Evolutionary conservation across 2,113 vertebrate genomes (phyloP).

Genomic region (Ctenodactylus gundi): DNA sequence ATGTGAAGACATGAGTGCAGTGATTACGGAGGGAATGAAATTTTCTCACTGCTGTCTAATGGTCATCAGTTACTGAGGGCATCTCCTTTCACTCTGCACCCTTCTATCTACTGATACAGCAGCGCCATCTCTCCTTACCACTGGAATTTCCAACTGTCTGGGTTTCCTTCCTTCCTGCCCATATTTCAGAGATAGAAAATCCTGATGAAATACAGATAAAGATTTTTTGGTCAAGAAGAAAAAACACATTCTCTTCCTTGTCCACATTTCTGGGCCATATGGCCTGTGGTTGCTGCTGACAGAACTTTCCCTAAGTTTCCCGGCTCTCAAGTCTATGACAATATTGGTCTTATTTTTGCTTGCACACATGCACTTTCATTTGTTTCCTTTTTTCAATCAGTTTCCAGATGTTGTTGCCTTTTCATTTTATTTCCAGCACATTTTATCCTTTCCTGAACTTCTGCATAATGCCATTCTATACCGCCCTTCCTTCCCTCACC

Average conservation of each 20-base stretch:
- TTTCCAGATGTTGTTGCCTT: slow-evolving; percentile 81
- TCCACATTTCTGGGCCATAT: slow-evolving; percentile 22
- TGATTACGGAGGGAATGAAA: background rate
- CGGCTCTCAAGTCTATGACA: slow-evolving; percentile 65
- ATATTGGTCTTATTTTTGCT: slow-evolving; percentile 75
- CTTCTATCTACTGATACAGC: background rate
- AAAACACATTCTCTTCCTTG: background rate
- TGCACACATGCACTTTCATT: slow-evolving; percentile 68
- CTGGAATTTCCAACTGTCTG: background rate
- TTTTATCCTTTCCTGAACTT: slow-evolving; percentile 75
- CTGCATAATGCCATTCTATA: slow-evolving; percentile 50
- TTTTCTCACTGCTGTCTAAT: background rate
- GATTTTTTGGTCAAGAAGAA: slow-evolving; percentile 56
- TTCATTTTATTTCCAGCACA: slow-evolving; percentile 71
- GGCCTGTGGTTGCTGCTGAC: background rate
- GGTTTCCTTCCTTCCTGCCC: background rate
- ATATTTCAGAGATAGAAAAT: slow-evolving; percentile 6
- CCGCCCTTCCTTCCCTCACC: background rate
- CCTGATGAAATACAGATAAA: slow-evolving; percentile 29
- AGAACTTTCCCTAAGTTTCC: slow-evolving; percentile 65
- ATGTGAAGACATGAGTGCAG: slow-evolving; percentile 16
- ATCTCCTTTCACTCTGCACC: background rate
- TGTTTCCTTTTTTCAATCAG: slow-evolving; percentile 76
- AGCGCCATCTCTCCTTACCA: slow-evolving; percentile 35
- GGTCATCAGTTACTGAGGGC: slow-evolving; percentile 9